phyloP scores from a whole-genome alignment of 2,888 invertebrate genomes.

The Deilephila porcellus region DNA sequence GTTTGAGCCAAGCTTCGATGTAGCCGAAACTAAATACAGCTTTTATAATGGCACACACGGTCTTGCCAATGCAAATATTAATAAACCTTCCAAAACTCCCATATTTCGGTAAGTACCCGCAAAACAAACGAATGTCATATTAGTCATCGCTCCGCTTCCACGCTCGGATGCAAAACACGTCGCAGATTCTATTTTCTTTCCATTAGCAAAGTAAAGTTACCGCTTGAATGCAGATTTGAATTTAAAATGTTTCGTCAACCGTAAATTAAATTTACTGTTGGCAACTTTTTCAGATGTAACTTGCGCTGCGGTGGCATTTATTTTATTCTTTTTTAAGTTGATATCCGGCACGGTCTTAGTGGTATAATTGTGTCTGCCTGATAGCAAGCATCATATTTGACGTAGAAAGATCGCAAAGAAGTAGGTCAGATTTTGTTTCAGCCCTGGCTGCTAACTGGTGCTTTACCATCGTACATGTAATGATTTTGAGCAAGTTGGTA shows the following conservation, averaged over 20 bases:
- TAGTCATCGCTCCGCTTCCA: slow-evolving; percentile 1
- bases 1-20: no score
- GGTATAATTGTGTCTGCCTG: no score
- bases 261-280: slow-evolving; percentile 20
- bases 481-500: no score
- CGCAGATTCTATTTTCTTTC: slow-evolving; percentile 15
- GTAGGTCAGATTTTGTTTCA: no score
- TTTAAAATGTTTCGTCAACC: slow-evolving; percentile 10
- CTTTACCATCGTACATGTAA: no score
- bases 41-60: no score
- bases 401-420: no score
- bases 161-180: slow-evolving; percentile 4
- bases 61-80: not conserved
- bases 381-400: no score
- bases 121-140: slow-evolving; percentile 1
- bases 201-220: slow-evolving; percentile 16
- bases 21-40: no score
- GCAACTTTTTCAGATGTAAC: not conserved
- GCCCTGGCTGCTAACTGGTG: no score
- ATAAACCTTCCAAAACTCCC: not conserved
- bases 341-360: no score
- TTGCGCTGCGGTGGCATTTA: not conserved
- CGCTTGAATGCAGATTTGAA: slow-evolving; percentile 19
- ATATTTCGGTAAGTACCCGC: not conserved
- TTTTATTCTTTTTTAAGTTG: no score